phyloP scores from a whole-genome alignment of 2,113 vertebrate genomes.

The Platycercus adscitus region DNA sequence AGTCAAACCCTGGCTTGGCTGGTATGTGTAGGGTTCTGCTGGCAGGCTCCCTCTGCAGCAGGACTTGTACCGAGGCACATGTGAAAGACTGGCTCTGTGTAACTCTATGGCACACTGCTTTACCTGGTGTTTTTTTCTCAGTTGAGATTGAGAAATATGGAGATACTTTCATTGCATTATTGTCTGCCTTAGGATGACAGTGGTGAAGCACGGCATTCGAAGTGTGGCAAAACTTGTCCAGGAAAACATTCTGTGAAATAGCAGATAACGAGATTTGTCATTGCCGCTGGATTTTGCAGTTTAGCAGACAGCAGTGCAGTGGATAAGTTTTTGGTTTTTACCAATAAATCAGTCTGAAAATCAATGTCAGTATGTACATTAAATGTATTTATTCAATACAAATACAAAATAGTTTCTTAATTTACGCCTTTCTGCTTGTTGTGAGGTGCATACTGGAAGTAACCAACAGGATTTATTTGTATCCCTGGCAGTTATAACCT shows the following conservation, averaged over 20 bases:
- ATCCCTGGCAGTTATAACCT: neutral
- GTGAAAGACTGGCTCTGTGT: neutral
- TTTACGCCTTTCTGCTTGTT: neutral
- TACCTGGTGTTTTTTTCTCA: neutral
- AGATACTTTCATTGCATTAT: neutral
- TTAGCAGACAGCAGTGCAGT: neutral
- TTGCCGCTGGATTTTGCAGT: neutral
- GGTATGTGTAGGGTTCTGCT: fast-evolving
- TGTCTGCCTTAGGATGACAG: neutral
- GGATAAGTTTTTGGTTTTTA: neutral
- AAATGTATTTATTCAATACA: neutral
- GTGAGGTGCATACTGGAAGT: neutral
- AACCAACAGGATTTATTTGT: neutral
- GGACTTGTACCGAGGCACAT: fast-evolving
- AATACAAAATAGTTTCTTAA: neutral
- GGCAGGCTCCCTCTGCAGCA: neutral
- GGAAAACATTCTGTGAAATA: neutral
- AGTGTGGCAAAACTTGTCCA: neutral
- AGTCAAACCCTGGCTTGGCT: fast-evolving
- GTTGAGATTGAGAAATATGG: neutral
- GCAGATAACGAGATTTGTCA: neutral
- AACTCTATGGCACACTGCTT: neutral
- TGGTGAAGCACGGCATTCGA: neutral
- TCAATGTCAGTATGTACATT: neutral
- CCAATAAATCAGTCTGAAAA: neutral